Conservation (phyloP, 1,140 invertebrate genomes). For the Drosophila eugracilis region DNA sequence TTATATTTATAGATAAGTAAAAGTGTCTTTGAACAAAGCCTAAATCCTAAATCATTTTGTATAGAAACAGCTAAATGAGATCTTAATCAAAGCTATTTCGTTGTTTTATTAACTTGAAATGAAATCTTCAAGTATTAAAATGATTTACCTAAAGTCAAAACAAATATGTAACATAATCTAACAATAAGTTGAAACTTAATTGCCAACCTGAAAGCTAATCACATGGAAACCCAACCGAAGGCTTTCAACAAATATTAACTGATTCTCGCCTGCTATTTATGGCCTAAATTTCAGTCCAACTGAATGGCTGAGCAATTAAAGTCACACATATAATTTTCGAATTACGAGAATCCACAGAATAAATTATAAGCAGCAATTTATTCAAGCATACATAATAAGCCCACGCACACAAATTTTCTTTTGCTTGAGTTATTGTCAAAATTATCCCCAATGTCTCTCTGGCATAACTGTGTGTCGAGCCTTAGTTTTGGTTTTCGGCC, state of each 20-base stretch:
- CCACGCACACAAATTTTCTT: conserved; percentile 21
- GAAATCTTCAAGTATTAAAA: not conserved
- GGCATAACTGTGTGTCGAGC: conserved; percentile 54
- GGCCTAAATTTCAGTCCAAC: conserved; percentile 31
- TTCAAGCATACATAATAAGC: conserved; percentile 71
- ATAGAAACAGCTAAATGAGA: not conserved
- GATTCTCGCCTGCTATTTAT: conserved; percentile 18
- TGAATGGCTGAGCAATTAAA: conserved; percentile 60
- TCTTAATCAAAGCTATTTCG: not conserved
- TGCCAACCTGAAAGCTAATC: conserved; percentile 41
- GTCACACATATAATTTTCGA: conserved; percentile 51
- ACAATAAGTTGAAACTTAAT: conserved; percentile 22
- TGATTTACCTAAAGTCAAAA: not conserved
- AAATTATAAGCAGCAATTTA: conserved; percentile 66
- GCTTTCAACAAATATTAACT: conserved; percentile 27
- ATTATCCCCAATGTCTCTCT: conserved; percentile 47
- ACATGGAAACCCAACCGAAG: conserved; percentile 18
- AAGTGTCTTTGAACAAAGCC: too few relatives aligned
- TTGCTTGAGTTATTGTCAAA: conserved; percentile 60
- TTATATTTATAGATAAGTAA: too few relatives aligned
- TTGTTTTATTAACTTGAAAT: not conserved
- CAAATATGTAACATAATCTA: conserved; percentile 9
- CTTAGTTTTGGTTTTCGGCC: conserved; percentile 25
- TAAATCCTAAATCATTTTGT: too few relatives aligned
- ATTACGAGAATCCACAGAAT: conserved; percentile 55